Base-by-base conservation (phyloP, 1,140 invertebrate species). In the Pseudomyrmex cubaensis region DNA sequence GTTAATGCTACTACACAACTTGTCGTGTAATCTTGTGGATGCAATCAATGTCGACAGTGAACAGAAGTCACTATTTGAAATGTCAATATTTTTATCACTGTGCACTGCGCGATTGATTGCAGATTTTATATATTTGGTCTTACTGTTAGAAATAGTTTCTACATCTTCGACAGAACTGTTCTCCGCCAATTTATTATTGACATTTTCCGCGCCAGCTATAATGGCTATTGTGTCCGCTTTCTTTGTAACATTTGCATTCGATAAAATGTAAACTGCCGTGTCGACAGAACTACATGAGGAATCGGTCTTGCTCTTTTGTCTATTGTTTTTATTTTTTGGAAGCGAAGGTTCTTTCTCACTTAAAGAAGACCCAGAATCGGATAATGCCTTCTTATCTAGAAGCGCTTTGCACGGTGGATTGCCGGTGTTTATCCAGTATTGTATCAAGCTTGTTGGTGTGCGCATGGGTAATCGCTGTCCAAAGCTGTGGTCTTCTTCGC, bases 401-500 rank as follows among this genome's bases (percentile, higher is more conserved):
- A 69, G 13, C 13, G 59, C 57, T 8, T 70, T 44, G 70, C 88
- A 90, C 0, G 91, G 91, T 12, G 87, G 48, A 64, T 90, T 87
- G 7, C 92, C 91, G 22, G 91, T 93, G 75, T 93, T 73, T 61
- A 93, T 72, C 93, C 92, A 93, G 70, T 91, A 88, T 57, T 92
- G 92, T 69, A 93, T 67, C 0, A 87, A 70, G 13, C 20, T 82
- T n/a, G 85, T 52, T 54, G 85, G 17, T 75, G 92, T 92, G 10
- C 85, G 87, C 52, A 90, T 87, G 61, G 83, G 74, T 44, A 83
- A 0, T 15, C 77, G 83, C 10, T 63, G 48, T 48, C 77, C 70
- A 15, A 25, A 46, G 59, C 54, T 83, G 9, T 74, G 13, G 22
- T 56, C 48, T 61, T 35, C 15, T 0, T 50, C 2, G 69, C 74